Base-by-base conservation (phyloP, 1,140 invertebrate species). In the Drosophila orena region DNA sequence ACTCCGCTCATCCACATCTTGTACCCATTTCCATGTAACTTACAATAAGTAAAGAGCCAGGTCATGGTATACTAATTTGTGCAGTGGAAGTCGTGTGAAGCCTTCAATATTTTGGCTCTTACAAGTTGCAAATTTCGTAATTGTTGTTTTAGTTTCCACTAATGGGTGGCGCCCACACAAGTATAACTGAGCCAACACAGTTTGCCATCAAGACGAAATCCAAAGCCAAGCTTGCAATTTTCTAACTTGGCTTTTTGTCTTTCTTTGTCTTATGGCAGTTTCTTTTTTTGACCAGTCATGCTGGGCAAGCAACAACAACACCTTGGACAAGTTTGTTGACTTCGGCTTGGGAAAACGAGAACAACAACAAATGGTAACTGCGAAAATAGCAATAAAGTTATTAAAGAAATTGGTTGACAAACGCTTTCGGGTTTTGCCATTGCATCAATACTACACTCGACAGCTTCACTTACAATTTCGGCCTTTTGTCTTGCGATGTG, bases 281-380 rank as follows among this genome's bases (percentile, higher is more conserved):
- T 83, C 50, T 38, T 80, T 60, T 73, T 85, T 84, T 52, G 73
- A 66, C 68, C 68, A 85, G 77, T 86, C 81, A 85, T 81, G 52
- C 37, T 58, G 62, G 37, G 58, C 58, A 40, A 35, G 37, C 61
- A 49, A 55, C 59, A 77, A 44, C 61, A 56, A 58, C 58, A 77
- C 79, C 83, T 86, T 86, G 81, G 73, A 79, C 69, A 81, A 86
- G 81, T 86, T 86, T 86, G 79, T 86, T 86, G 81, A 86, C 81
- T 88, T 66, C 75, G 17, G 34, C 34, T 74, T 62, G 71, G 46
- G 61, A 78, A 72, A 79, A 85, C 64, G 72, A 56, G 79, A 71
- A 44, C 55, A 65, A 50, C 69, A 81, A 61, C 57, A 72, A 52
- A 44, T 34, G 35, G 40, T 17, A 38, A 54, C 22, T 60, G 58